Base-by-base conservation (phyloP, 2,888 invertebrate species). In the Theretra japonica region DNA sequence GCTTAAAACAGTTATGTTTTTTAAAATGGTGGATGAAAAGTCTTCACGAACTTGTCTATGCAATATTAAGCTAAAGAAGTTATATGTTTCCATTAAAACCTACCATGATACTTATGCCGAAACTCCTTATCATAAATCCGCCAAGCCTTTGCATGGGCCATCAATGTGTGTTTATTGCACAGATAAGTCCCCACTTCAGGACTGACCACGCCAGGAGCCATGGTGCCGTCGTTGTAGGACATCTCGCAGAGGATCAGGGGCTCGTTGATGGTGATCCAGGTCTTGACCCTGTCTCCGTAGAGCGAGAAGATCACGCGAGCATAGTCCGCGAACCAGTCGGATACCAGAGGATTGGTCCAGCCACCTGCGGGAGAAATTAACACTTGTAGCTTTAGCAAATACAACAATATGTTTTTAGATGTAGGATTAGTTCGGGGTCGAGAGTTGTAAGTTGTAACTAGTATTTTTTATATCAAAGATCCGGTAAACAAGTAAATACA, bases 241-340 rank as follows among this genome's bases (percentile, higher is more conserved):
- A 60, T 1, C 7, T 77, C 75, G 15, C 73, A 75, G 8, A 79
- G 19, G 0, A 69, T 23, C 6, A 71, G n/a, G 0, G 83, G 78
- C 19, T 80, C 79, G 69, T 80, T 82, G 53, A 84, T 79, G 2
- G 81, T 80, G 17, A 82, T 72, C 79, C 81, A 80, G 71, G 81
- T 82, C 79, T 82, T 81, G 7, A 85, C 83, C 8, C 83, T 78
- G 73, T 83, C 82, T 5, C 76, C 81, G 72, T 75, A 83, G 0
- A 80, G 76, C 6, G 74, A 48, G 75, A 73, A 85, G 0, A 74
- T 77, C 0, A 80, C 78, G 30, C 78, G 72, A 0, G 84, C 77
- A 77, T 82, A 83, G 70, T 78, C 79, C 0, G 77, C 76, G 28
- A 83, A 82, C 82, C 82, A 83, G 71, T 82, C 81, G 0, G 73